Base-by-base conservation (phyloP, 2,888 invertebrate species). In the Drosophila tripunctata region DNA sequence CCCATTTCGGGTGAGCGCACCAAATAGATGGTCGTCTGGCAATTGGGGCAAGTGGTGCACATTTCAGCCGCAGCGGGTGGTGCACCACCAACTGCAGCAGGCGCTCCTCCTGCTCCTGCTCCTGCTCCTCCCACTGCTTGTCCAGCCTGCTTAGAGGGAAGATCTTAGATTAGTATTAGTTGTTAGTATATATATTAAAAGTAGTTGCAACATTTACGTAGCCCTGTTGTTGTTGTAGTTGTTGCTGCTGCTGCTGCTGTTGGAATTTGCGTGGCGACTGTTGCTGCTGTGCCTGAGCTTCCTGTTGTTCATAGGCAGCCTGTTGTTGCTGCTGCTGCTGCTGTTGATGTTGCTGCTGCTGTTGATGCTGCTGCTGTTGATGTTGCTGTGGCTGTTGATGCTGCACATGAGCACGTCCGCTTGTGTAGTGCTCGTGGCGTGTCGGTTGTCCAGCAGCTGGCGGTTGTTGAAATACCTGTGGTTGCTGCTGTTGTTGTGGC, bases 1-100 rank as follows among this genome's bases (percentile, higher is more conserved):
- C 67, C 74, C 47, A 80, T 33, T 15, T 83, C 83, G 2, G 83
- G 76, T 4, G 83, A 35, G 24, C 90, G 90, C 14, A 90, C 85
- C 55, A 91, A 71, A 62, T 89, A 89, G 45, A 91, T 90, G 19
- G 84, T 91, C 17, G 90, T 88, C 65, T 90, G 88, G 47, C 91
- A 91, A 66, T 91, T 90, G 12, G 90, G 90, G 44, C 91, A 91
- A 24, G 90, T 90, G 47, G 90, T 88, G 64, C 90, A 90, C 87
- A 89, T 85, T 63, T 90, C 90, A 3, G 87, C 85, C 40, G 89
- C 85, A 40, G 89, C 83, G 1, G 73, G 62, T 0, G 71, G 75
- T 14, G 75, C 82, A 2, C 40, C 73, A 0, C 51, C 63, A 5
- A 12, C 55, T 0, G n/a, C 12, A 30, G 50, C 44, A 4, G 51